Evolutionary conservation across 2,113 vertebrate species (phyloP), one percentile per base, ranked within the genome.

Genomic region (Hiodon tergisus): DNA sequence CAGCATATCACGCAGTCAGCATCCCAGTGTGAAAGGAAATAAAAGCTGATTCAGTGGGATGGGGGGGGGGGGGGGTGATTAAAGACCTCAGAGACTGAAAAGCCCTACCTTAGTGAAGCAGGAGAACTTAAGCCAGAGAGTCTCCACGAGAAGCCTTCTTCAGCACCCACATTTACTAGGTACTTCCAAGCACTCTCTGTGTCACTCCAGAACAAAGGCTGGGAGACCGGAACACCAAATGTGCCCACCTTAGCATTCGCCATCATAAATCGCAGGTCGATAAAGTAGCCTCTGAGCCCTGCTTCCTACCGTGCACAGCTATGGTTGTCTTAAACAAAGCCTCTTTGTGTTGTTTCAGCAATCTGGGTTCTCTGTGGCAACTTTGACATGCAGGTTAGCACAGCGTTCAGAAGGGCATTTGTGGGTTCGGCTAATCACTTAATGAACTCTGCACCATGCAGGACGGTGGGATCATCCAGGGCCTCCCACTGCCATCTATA

Each of bases 401-500:
- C 50, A 16, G 11, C 55, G 13, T 11, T 17, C 3, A 48, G 59
- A 47, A 6, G 59, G 11, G 62, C 60, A 53, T 66, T 17, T 52
- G 59, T 16, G 62, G n/a, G 62, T 66, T 66, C 65, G 48, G 16
- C 62, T 74, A 74, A 74, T 74, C 72, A 54, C 72, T 65, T 74
- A 74, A 74, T 74, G 60, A 65, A 74, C 46, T n/a, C 57, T 48
- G 72, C 50, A 16, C 60, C 50, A 8, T 47, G 58, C 57, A 16
- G 61, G 0, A 73, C 63, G 0, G 63, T 6, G 54, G 3, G 71
- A 72, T 51, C 46, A 58, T 14, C 8, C 71, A 3, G n/a, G 57
- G 46, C 57, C 31, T 48, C 48, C 8, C 47, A 66, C 31, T 47
- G 5, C 10, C 72, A 9, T 14, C 72, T 74, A 74, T 74, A 74